Evolutionary conservation across 2,888 invertebrate genomes (phyloP), one percentile per base, ranked within the genome.

Genomic region (Coleophora flavipennella): DNA sequence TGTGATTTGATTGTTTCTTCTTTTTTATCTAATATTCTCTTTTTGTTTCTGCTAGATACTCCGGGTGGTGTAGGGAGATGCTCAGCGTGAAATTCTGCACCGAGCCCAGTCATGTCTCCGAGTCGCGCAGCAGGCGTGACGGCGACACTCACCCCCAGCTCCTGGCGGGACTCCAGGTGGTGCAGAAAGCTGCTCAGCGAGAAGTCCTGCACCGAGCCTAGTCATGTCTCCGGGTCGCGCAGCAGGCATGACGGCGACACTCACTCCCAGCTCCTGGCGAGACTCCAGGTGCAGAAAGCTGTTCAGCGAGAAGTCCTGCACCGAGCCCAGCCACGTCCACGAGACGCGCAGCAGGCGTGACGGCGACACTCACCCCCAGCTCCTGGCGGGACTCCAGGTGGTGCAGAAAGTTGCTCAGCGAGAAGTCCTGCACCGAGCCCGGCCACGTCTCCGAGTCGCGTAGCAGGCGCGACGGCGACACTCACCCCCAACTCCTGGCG

Each of bases 21-120:
- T n/a, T n/a, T n/a, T n/a, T n/a, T n/a, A n/a, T n/a, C n/a, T n/a
- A n/a, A n/a, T n/a, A n/a, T n/a, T n/a, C n/a, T n/a, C n/a, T n/a
- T n/a, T n/a, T n/a, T n/a, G n/a, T n/a, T n/a, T n/a, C n/a, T n/a
- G n/a, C n/a, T n/a, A n/a, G 20, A 20, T 3, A 4, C 20, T 20
- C 20, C 20, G 6, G 20, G 3, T 20, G 20, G 20, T 20, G 20
- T 39, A 96, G 85, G 64, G 96, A 90, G 72, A 93, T 94, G 70
- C 93, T 94, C 37, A 96, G 85, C 6, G 95, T 95, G 78, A 94
- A 93, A 75, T 96, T 95, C 40, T 90, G 91, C 35, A 92, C 92
- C 63, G 93, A 91, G 36, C 90, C 91, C 28, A 92, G 81, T 93
- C 93, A 93, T 49, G 87, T 20, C 87, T 53, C 29, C 29, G 29